phyloP scores from a whole-genome alignment of 2,113 vertebrate species.

The Dunckerocampus dactyliophorus region DNA sequence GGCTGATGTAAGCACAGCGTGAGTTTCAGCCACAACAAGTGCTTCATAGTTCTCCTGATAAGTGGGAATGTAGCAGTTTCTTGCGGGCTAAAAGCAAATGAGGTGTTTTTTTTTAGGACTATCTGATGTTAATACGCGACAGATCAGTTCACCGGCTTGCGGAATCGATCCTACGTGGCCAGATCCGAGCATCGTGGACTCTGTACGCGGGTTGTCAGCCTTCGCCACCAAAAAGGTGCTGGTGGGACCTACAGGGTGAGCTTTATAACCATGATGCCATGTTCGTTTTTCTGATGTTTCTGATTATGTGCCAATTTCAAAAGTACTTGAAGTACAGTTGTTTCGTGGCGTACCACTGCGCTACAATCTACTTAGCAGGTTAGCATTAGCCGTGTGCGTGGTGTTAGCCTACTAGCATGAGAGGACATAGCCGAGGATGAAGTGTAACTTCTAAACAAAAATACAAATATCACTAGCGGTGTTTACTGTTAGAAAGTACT shows the following conservation, averaged over 20 bases:
- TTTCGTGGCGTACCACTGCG: neutral
- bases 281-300: neutral
- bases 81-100: neutral
- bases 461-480: fast-evolving
- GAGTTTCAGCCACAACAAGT: neutral
- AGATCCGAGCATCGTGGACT: neutral
- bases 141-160: conserved; percentile 6
- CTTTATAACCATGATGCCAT: conserved; percentile 9
- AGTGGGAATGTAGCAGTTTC: neutral
- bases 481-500: fast-evolving
- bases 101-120: neutral
- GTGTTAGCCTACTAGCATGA: conserved; percentile 18
- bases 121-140: neutral
- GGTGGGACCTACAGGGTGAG: fast-evolving
- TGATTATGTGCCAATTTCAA: neutral
- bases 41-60: neutral
- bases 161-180: conserved; percentile 52
- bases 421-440: neutral
- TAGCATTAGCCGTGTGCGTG: conserved; percentile 49
- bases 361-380: conserved; percentile 1
- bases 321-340: too few relatives aligned
- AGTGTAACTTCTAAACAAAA: neutral
- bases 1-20: conserved; percentile 16
- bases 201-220: conserved; percentile 24
- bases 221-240: conserved; percentile 45